Evolutionary conservation across 2,888 invertebrate species (phyloP).

Genomic region (Erebia epiphron): DNA sequence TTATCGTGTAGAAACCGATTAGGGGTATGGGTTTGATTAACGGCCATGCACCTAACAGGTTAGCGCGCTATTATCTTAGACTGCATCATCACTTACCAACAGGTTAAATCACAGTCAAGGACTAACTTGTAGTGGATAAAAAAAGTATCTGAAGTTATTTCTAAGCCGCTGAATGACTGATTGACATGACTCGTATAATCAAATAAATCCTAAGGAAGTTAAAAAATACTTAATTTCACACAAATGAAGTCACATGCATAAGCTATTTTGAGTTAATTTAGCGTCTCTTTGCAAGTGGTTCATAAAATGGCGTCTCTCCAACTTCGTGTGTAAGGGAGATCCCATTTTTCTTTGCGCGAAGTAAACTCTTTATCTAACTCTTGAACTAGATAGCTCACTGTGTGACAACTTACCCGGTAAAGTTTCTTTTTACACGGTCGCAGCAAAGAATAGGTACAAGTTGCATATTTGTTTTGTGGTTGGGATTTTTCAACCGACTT

Average conservation of each 20-base stretch:
- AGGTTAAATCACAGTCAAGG: no score
- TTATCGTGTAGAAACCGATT: no score
- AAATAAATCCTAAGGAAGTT: no score
- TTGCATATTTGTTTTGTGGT: background rate
- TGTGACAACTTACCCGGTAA: slow-evolving; percentile 7
- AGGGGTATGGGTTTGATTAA: no score
- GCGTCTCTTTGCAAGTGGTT: slow-evolving; percentile 27
- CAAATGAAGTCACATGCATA: background rate
- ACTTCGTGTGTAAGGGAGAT: slow-evolving; percentile 33
- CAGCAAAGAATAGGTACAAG: background rate
- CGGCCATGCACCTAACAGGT: no score
- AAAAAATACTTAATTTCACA: background rate
- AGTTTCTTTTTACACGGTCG: background rate
- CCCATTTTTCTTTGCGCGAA: slow-evolving; percentile 33
- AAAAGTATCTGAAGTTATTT: no score
- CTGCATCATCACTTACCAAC: no score
- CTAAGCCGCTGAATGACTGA: no score
- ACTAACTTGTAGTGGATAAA: no score
- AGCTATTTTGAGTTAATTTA: background rate
- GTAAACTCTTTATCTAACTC: slow-evolving; percentile 24
- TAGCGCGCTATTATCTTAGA: no score
- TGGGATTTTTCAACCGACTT: no score
- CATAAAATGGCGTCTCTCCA: slow-evolving; percentile 36
- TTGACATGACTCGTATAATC: no score
- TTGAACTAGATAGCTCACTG: slow-evolving; percentile 22